Evolutionary conservation across 2,113 vertebrate genomes (phyloP).

Genomic region (Colius striatus): DNA sequence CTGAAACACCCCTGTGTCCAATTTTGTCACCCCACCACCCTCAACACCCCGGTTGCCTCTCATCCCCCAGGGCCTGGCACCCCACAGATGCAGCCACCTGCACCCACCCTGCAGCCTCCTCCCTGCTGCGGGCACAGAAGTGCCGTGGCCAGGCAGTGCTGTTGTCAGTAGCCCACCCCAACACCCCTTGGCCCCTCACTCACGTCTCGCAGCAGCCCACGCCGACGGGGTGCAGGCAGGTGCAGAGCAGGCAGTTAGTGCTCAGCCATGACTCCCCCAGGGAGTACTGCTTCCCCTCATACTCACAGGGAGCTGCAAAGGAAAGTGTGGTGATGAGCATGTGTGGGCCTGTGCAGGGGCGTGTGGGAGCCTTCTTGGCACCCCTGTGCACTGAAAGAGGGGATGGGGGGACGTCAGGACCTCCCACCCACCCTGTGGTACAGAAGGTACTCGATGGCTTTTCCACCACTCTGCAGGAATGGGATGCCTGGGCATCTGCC

Average conservation of each 20-base stretch:
- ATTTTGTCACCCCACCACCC: not conserved
- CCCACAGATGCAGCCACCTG: fast-evolving
- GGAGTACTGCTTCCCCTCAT: constrained; percentile 82
- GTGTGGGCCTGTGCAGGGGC: fast-evolving
- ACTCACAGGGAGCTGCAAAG: constrained; percentile 82
- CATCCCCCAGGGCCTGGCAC: not conserved
- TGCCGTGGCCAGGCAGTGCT: not conserved
- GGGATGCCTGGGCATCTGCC: not conserved
- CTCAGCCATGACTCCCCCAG: constrained; percentile 92
- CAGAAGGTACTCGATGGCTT: not conserved
- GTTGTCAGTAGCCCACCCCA: not conserved
- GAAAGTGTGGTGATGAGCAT: not conserved
- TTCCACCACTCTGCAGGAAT: not conserved
- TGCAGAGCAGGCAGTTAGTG: constrained; percentile 89
- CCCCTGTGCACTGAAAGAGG: not conserved
- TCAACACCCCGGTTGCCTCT: not conserved
- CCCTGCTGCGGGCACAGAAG: fast-evolving
- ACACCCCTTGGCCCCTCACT: constrained; percentile 44
- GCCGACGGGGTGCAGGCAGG: constrained; percentile 89
- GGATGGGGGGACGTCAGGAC: fast-evolving
- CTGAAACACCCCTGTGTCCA: fast-evolving
- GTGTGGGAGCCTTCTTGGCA: fast-evolving
- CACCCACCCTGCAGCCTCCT: not conserved
- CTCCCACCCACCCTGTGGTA: not conserved
- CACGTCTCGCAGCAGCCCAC: constrained; percentile 97